Conservation (phyloP, 2,888 invertebrate genomes). For the Venustoraphidia nigricollis region DNA sequence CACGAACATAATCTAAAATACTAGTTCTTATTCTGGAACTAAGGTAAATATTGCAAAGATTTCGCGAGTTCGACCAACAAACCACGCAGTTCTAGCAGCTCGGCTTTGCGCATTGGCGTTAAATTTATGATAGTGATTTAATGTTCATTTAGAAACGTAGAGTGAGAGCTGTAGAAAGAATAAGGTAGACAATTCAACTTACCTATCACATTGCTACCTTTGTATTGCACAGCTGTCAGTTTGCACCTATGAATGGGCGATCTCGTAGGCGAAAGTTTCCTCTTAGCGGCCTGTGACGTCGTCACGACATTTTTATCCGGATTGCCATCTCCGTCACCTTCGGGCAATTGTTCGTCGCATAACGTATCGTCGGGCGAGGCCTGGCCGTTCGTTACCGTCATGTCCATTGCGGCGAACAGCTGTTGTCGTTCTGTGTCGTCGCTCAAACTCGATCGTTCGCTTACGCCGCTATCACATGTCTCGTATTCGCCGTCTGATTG, state of each 20-base stretch:
- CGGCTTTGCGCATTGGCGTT: too few relatives aligned
- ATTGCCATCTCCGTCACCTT: too few relatives aligned
- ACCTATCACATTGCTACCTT: neutral
- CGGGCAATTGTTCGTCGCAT: neutral
- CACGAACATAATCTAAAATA: too few relatives aligned
- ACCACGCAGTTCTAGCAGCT: too few relatives aligned
- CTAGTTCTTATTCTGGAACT: too few relatives aligned
- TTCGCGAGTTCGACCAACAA: too few relatives aligned
- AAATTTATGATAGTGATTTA: too few relatives aligned
- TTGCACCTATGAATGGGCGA: neutral
- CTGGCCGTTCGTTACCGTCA: neutral
- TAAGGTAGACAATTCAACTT: too few relatives aligned
- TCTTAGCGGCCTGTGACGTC: neutral
- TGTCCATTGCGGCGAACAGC: neutral
- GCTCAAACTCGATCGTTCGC: conserved; percentile 50
- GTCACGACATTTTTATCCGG: too few relatives aligned
- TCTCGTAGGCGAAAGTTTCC: conserved; percentile 1
- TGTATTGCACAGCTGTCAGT: conserved; percentile 1
- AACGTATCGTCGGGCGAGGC: neutral
- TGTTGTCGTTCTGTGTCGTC: conserved; percentile 29
- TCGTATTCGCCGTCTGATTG: conserved; percentile 76
- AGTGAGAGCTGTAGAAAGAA: too few relatives aligned
- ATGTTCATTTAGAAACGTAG: too few relatives aligned
- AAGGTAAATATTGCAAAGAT: too few relatives aligned
- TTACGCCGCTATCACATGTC: conserved; percentile 81